Evolutionary conservation across 2,113 vertebrate species (phyloP).

Genomic region (Scophthalmus maximus): DNA sequence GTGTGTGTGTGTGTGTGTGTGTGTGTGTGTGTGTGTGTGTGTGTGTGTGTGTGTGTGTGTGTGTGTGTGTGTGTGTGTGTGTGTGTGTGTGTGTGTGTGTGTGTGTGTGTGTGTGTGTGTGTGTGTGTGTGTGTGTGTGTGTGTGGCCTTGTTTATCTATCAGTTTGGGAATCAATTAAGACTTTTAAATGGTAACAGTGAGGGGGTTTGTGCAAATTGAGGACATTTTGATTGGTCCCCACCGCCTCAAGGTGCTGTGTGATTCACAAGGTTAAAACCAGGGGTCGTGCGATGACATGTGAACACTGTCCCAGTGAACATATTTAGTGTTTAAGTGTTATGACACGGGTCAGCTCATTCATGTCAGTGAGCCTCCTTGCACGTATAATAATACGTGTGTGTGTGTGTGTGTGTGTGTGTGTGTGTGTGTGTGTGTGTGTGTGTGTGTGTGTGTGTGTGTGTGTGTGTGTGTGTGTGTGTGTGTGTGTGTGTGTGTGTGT

Average conservation of each 20-base stretch:
- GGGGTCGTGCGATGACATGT: neutral
- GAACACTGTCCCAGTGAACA: no score
- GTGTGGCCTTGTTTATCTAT: neutral
- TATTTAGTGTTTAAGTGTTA: neutral
- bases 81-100: neutral
- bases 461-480: neutral
- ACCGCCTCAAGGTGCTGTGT: neutral
- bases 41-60: neutral
- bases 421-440: neutral
- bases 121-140: neutral
- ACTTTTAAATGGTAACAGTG: constrained; percentile 8
- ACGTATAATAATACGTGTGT: neutral
- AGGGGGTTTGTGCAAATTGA: neutral
- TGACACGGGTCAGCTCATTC: neutral
- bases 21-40: neutral
- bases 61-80: neutral
- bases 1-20: neutral
- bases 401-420: neutral
- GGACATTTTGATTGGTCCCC: constrained; percentile 15
- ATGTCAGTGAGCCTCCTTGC: neutral
- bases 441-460: neutral
- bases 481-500: neutral
- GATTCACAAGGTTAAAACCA: constrained; percentile 11
- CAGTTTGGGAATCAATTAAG: constrained; percentile 11
- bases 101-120: neutral